A percentile compares a stretch with the other conserved stretches of the same genome.
These are phyloP conservation scores for Anguilla pacifica DNA, from an alignment of 2,797 vertebrate species.

Conservation along the genomic window DNA sequence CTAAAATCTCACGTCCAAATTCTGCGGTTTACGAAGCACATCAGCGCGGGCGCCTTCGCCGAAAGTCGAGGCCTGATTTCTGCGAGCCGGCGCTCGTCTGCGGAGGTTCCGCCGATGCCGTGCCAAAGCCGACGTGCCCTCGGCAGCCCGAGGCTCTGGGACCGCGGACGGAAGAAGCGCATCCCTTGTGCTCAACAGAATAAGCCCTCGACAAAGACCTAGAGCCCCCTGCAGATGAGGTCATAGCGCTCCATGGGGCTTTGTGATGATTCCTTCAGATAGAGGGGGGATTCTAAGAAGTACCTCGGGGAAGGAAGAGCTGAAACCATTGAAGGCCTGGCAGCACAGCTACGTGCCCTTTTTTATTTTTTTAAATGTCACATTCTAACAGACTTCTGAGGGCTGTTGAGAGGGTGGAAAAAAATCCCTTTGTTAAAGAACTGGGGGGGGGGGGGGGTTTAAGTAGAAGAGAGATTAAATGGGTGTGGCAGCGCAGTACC, in stretches of 20 bases:
- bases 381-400: not conserved
- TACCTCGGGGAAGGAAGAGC: constrained; percentile 7
- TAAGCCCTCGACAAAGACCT: not conserved
- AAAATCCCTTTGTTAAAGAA: not conserved
- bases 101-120: not conserved
- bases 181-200: not conserved
- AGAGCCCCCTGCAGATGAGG: not conserved
- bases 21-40: not conserved
- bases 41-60: not conserved
- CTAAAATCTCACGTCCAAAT: not conserved
- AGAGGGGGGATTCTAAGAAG: not conserved
- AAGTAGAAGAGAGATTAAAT: not conserved
- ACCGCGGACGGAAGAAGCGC: not conserved
- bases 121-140: not conserved
- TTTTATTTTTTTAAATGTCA: not conserved
- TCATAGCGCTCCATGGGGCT: not conserved
- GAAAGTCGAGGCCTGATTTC: not conserved
- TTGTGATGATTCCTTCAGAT: not conserved
- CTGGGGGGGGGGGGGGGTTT: not conserved
- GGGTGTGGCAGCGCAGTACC: not conserved
- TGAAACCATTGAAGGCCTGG: not conserved
- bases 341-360: not conserved
- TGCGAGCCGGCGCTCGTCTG: not conserved
- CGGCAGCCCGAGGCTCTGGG: not conserved
- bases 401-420: not conserved